Base-by-base conservation (phyloP, 92 coral and sea anemone genomes). In the Parazoanthus atlanticus region DNA sequence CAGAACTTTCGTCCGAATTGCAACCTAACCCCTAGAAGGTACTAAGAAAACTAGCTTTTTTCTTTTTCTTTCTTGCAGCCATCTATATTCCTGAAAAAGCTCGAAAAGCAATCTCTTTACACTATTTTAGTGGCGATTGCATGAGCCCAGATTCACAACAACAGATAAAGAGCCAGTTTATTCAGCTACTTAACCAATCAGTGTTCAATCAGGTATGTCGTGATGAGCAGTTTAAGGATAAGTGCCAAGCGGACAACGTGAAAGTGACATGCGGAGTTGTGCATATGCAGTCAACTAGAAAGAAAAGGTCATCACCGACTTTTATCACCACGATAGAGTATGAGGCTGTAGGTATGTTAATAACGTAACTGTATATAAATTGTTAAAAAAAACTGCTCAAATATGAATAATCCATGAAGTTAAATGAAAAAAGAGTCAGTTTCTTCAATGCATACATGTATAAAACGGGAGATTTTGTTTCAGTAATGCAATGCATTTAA, bases 91-190 rank as follows among this genome's bases (percentile, higher is more conserved):
- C 90, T 49, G 74, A 72, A 2, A 69, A 38, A 0, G 89, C 88
- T 31, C 69, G 92, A n/a, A 92, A 88, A 74, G 92, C 89, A 25
- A 89, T 75, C 77, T 29, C 84, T 52, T 9, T 90, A 52, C 74
- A 88, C 64, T 93, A 93, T 76, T 93, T 70, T 86, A 17, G 86
- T 21, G 95, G 93, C 10, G 85, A 91, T 73, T 93, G 95, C 88
- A 75, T 19, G 8, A 81, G 90, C 28, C 82, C 93, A 9, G 89
- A 79, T 38, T 86, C 92, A 11, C 91, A 86, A 78, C 38, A 69
- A 36, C 93, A 93, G 67, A 93, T 93, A 36, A 88, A 81, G 84
- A 46, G 61, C 23, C 86, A 93, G 80, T 93, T 93, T 65, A 79
- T 93, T 40, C 69, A 86, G 52, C 43, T 90, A 13, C 16, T 92